Conservation (phyloP, 2,888 invertebrate genomes). For the Podabrus alpinus region DNA sequence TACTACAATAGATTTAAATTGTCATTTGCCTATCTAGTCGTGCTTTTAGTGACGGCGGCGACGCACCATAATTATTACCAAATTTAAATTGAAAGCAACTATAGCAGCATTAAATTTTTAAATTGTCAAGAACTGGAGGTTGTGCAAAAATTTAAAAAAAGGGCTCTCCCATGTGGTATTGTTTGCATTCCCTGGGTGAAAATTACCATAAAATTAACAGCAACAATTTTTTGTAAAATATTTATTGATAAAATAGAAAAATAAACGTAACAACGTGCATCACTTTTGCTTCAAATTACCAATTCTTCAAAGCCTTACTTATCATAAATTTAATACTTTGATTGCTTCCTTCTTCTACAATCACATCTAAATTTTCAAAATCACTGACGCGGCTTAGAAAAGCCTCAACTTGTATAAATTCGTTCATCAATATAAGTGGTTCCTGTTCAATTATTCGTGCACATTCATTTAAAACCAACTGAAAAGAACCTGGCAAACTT, state of each 20-base stretch:
- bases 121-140: too few relatives aligned
- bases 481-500: conserved; percentile 43
- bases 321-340: conserved; percentile 17
- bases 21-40: too few relatives aligned
- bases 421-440: conserved; percentile 21
- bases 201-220: neutral
- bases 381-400: conserved; percentile 26
- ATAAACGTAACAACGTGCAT: neutral
- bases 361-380: neutral
- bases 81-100: too few relatives aligned
- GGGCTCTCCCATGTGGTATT: too few relatives aligned
- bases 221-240: neutral
- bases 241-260: neutral
- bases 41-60: too few relatives aligned
- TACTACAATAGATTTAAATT: too few relatives aligned
- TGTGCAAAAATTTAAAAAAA: too few relatives aligned
- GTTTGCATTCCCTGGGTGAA: too few relatives aligned
- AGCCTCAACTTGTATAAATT: conserved; percentile 37
- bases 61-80: too few relatives aligned
- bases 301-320: conserved; percentile 22
- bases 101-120: too few relatives aligned
- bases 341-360: neutral
- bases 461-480: conserved; percentile 46
- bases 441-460: conserved; percentile 46
- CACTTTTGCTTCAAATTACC: conserved; percentile 19